Evolutionary conservation across 2,113 vertebrate genomes (phyloP), one percentile per base, ranked within the genome.

Genomic region (Sinocyclocheilus anshuiensis): DNA sequence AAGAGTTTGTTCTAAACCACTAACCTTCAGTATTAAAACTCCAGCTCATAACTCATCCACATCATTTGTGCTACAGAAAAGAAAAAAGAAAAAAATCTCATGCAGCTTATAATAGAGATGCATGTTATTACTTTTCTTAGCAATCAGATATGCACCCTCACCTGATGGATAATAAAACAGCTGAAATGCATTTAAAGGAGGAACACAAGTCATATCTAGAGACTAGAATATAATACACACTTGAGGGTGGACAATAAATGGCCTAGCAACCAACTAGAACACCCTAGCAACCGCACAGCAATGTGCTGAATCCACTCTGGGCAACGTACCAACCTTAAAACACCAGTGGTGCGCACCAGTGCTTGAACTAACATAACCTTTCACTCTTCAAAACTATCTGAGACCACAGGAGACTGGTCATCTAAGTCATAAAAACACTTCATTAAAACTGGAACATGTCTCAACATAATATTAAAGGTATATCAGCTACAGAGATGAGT

Each of bases 371-470:
- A 45, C 59, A 65, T 42, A 15, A 80, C 57, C 13, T 39, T 39
- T 61, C 53, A n/a, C 10, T 61, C 33, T 24, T 42, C 6, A 61
- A 79, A 79, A 11, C 78, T 8, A 7, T n/a, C 33, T 61, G 20
- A 59, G 9, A 42, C n/a, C 36, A 61, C 36, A 42, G 36, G 2
- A 63, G 55, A 63, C 33, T 45, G 55, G 13, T 80, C 77, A 42
- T 80, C n/a, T 80, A 24, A 80, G 53, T 48, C 29, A n/a, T 42
- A 22, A 24, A 48, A 79, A 79, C 53, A 77, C 75, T 12, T 79
- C 12, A n/a, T 79, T 79, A 79, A 59, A 59, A 20, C 42, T n/a
- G 74, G 4, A 76, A 57, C 22, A 53, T 5, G 11, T 61, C 33
- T 79, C 50, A 39, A 15, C 22, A 18, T 63, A 81, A 81, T 81